phyloP scores from a whole-genome alignment of 2,113 vertebrate species.

The Urocolius indicus region DNA sequence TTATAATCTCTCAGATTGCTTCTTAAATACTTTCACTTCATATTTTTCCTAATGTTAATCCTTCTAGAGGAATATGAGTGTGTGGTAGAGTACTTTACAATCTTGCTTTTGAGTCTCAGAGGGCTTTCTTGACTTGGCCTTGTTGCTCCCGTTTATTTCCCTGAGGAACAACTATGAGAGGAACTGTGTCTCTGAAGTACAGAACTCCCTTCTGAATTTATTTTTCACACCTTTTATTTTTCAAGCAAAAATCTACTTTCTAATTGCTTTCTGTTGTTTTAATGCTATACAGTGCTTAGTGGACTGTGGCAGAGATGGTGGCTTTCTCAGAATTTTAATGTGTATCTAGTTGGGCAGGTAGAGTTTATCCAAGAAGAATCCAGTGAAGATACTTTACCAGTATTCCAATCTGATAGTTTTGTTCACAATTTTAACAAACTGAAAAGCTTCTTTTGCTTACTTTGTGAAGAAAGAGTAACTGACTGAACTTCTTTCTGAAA shows the following conservation, averaged over 20 bases:
- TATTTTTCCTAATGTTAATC: constrained; percentile 45
- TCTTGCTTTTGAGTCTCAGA: constrained; percentile 33
- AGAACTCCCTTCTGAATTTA: constrained; percentile 11
- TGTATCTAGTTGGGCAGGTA: background rate
- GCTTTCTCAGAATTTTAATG: constrained; percentile 10
- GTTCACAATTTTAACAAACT: background rate
- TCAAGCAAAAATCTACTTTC: constrained; percentile 1
- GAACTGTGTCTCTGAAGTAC: constrained; percentile 28
- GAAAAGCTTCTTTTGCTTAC: background rate
- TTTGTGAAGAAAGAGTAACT: background rate
- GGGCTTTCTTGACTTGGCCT: constrained; percentile 55
- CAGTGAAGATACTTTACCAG: background rate
- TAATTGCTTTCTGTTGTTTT: constrained; percentile 21
- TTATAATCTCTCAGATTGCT: background rate
- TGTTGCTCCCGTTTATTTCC: constrained; percentile 50
- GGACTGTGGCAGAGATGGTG: background rate
- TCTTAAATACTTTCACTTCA: constrained; percentile 1
- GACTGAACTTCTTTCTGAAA: background rate
- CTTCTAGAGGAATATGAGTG: constrained; percentile 37
- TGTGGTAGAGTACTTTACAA: constrained; percentile 34
- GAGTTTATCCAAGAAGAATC: background rate
- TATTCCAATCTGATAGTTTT: background rate
- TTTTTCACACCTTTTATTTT: constrained; percentile 23
- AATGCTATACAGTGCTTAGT: background rate
- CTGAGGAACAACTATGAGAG: constrained; percentile 5